Base-by-base conservation (phyloP, 2,888 invertebrate genomes). In the Eustalomyia histrio region DNA sequence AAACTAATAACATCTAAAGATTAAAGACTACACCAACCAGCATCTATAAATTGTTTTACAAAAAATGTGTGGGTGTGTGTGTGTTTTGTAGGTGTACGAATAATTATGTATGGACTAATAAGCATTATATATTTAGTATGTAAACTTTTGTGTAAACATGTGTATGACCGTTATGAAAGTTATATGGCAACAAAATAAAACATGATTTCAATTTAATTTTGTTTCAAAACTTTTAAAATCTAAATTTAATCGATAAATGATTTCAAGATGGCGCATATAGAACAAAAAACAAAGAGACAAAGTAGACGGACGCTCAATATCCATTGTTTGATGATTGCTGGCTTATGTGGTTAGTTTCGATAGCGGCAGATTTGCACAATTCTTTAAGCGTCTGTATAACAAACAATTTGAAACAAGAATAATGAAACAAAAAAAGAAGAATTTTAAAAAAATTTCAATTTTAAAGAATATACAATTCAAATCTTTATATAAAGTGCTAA, bases 361-460 rank as follows among this genome's bases (percentile, higher is more conserved):
- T 84, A 83, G 85, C 85, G 85, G 85, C 87, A 83, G 87, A 75
- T 81, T 86, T 87, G 88, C 88, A 90, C 88, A 90, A 86, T 86
- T 90, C 90, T 88, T 88, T 89, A 89, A 90, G 90, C 89, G 88
- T 90, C 90, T 90, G 89, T 87, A 85, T 84, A 84, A 85, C 85
- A 86, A 85, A 86, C 85, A 84, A 84, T 85, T 78, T 81, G 85
- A 76, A 84, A 85, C 76, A 74, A 84, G 82, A 84, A 83, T 79
- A 82, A 84, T 84, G 85, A 82, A 84, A 85, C 78, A 79, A 84
- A 85, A 83, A 85, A 76, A 87, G 17, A 24, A 68, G 55, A 67
- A 35, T 67, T 78, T 68, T 60, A 84, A 87, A 61, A 87, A 85
- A 87, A 86, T 86, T 82, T 86, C 83, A 87, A 84, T 86, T 75